Percentiles rank a stretch among this genome's conserved stretches.
Conservation (phyloP, 2,888 invertebrate genomes). For the Troides aeacus region DNA sequence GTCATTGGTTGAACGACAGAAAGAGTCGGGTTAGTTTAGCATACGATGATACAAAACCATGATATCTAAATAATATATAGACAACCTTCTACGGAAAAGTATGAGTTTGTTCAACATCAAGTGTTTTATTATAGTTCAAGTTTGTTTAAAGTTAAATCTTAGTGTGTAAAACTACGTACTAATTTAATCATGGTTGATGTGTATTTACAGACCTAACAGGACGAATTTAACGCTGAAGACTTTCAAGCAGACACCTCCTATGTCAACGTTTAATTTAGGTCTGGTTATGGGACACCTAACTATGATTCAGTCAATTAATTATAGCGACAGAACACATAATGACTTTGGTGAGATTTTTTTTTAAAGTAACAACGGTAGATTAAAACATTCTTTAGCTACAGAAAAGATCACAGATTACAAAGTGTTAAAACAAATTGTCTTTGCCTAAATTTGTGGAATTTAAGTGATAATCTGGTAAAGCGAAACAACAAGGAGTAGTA, state of each 20-base stretch:
- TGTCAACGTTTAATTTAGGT: slow-evolving; percentile 88
- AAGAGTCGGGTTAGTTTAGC: too few relatives aligned
- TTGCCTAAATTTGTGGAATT: too few relatives aligned
- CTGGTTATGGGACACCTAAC: slow-evolving; percentile 84
- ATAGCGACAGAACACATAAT: slow-evolving; percentile 41
- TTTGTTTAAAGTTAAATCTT: too few relatives aligned
- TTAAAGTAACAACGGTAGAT: not conserved
- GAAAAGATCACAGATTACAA: not conserved
- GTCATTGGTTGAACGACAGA: too few relatives aligned
- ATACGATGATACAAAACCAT: too few relatives aligned
- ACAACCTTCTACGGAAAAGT: too few relatives aligned
- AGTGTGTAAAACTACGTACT: not conserved
- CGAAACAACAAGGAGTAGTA: too few relatives aligned
- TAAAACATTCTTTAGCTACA: not conserved
- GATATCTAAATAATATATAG: too few relatives aligned
- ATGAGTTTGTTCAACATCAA: too few relatives aligned
- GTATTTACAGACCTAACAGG: not conserved
- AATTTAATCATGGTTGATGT: not conserved
- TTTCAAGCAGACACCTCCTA: slow-evolving; percentile 85
- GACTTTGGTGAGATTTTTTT: slow-evolving; percentile 5
- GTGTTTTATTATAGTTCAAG: too few relatives aligned
- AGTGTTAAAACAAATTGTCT: too few relatives aligned
- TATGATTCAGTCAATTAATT: slow-evolving; percentile 41
- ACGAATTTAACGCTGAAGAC: slow-evolving; percentile 60
- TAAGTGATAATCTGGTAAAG: too few relatives aligned